These are phyloP conservation scores for Chrysochloris asiatica DNA, from an alignment of 2,113 vertebrate genomes.

Conservation along the genomic window DNA sequence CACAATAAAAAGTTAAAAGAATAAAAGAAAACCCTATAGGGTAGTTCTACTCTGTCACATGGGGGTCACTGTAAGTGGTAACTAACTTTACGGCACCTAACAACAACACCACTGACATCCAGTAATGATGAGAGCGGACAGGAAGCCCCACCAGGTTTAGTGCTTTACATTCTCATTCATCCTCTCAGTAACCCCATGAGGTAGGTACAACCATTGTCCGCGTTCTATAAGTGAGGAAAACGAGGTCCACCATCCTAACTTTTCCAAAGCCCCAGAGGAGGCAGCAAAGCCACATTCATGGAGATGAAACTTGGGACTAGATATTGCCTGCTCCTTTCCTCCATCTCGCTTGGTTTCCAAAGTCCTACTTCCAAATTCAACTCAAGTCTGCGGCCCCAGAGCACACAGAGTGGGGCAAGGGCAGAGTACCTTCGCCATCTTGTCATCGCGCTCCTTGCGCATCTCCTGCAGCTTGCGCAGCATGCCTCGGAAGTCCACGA, in stretches of 20 bases:
- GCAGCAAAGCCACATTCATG: fast-evolving
- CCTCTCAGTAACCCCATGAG: not conserved
- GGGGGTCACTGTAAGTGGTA: not conserved
- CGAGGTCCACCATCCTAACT: not conserved
- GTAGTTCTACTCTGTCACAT: not conserved
- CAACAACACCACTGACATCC: not conserved
- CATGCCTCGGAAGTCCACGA: conserved; percentile 87
- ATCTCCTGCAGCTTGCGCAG: conserved; percentile 87
- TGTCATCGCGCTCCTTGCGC: conserved; percentile 80
- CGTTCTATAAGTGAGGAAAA: not conserved
- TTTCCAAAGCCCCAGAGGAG: not conserved
- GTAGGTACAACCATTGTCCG: not conserved
- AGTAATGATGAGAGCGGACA: not conserved
- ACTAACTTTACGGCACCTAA: not conserved
- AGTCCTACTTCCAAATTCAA: not conserved
- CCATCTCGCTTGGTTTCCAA: not conserved
- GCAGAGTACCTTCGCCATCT: conserved; percentile 84
- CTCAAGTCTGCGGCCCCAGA: not conserved
- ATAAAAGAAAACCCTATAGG: too few species aligned
- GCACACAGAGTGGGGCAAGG: fast-evolving
- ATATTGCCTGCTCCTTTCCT: fast-evolving
- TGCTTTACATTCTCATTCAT: not conserved
- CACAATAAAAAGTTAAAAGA: too few species aligned
- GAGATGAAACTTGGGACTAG: fast-evolving
- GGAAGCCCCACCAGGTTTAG: not conserved